Evolutionary conservation across 2,113 vertebrate genomes (phyloP), one percentile per base, ranked within the genome.

Genomic region (Etheostoma spectabile): DNA sequence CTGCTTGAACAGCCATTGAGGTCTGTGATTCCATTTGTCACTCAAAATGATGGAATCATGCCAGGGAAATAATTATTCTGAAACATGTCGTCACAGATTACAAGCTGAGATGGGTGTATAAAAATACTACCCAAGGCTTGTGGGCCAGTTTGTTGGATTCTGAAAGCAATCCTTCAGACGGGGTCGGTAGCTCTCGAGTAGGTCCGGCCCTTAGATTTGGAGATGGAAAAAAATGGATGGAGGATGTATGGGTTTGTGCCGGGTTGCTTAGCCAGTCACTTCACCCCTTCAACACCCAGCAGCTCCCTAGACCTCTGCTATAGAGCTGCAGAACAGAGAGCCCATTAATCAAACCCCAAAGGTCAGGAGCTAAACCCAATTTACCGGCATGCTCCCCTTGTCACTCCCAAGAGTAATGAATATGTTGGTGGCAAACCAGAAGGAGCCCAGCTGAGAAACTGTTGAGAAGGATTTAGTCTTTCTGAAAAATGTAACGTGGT

Each of bases 341-440:
- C 74, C 86, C 94, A 95, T 95, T 95, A 93, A 95, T 96, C 95
- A 96, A 90, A 91, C 86, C 79, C 81, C 69, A 95, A 95, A 95
- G 94, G 94, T 95, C 94, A 94, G 80, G 80, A 91, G 93, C 92
- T 94, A 94, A 95, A 95, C 91, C 93, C 93, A 94, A 94, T 95
- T 95, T 95, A 91, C 86, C 93, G 88, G 69, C 83, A 74, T 81
- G 89, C 87, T 91, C 92, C 80, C 83, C 84, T 81, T 92, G 92
- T 92, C 90, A 74, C 90, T 91, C 93, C 89, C 91, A 92, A 88
- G 90, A 93, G 88, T 93, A 93, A 95, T 93, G 91, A 94, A 94
- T 90, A 89, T 80, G 84, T 93, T 89, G 89, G 88, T 88, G 84
- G 89, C 15, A n/a, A 82, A 86, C 73, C 68, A 72, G 76, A 77